Percentiles rank a stretch among this genome's conserved stretches.
phyloP scores from a whole-genome alignment of 2,888 invertebrate species.

The Mechanitis messenoides region DNA sequence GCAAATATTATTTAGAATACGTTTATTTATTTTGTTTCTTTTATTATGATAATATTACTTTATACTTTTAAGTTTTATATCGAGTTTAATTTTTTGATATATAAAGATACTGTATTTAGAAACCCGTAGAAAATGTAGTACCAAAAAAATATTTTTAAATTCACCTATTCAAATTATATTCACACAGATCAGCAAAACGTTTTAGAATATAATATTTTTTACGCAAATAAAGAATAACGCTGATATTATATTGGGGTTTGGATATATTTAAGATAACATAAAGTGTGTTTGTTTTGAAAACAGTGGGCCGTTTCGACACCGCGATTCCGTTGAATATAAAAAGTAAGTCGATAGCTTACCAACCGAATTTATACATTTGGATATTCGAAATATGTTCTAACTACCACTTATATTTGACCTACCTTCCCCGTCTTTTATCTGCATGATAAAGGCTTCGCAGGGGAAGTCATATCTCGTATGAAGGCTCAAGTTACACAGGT shows the following conservation, averaged over 20 bases:
- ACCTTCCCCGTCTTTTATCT: conserved; percentile 20
- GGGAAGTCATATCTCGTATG: conserved; percentile 30
- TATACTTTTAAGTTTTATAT: too few species aligned
- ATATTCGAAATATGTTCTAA: conserved; percentile 71
- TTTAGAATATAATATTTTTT: conserved; percentile 17
- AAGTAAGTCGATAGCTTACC: conserved; percentile 77
- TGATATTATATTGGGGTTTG: conserved; percentile 27
- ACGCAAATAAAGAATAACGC: conserved; percentile 24
- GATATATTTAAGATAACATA: conserved; percentile 37
- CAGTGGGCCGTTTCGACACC: conserved; percentile 65
- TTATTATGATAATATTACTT: too few species aligned
- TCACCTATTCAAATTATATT: conserved; percentile 2
- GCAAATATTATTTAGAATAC: too few species aligned
- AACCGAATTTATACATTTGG: conserved; percentile 74
- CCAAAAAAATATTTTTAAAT: background rate
- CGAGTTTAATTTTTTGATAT: too few species aligned
- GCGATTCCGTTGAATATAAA: conserved; percentile 71
- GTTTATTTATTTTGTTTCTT: too few species aligned
- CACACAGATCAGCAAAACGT: conserved; percentile 2
- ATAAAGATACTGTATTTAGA: too few species aligned
- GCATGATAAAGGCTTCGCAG: conserved; percentile 15
- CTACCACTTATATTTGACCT: conserved; percentile 43
- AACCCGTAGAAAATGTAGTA: background rate
- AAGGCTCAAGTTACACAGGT: conserved; percentile 47
- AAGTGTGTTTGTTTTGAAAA: conserved; percentile 69